Conservation (phyloP, 2,888 invertebrate genomes). For the Adineta ricciae region DNA sequence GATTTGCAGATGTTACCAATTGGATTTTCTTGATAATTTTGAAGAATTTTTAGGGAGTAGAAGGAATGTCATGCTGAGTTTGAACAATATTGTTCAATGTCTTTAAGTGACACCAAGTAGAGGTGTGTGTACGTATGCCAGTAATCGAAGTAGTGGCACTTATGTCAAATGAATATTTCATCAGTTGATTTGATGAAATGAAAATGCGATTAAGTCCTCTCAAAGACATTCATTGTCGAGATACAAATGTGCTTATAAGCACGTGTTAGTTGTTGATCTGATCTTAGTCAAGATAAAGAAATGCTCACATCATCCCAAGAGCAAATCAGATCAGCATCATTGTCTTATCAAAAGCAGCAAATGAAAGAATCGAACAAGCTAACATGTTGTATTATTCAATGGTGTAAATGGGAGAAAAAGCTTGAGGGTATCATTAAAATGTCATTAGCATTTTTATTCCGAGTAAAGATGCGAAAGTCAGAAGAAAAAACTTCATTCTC, state of each 20-base stretch:
- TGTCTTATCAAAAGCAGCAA: background rate
- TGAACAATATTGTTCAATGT: background rate
- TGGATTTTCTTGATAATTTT: background rate
- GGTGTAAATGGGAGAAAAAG: constrained; percentile 13
- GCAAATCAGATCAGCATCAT: constrained; percentile 3
- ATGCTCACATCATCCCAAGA: background rate
- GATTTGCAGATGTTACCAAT: background rate
- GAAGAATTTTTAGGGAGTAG: background rate
- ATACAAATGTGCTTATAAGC: background rate
- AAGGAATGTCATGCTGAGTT: background rate
- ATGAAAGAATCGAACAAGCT: background rate
- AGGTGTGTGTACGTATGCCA: background rate
- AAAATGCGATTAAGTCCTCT: background rate
- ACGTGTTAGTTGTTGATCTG: background rate
- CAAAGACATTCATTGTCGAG: background rate
- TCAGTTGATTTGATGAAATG: constrained; percentile 3
- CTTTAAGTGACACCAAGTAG: background rate
- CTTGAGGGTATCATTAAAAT: constrained; percentile 21
- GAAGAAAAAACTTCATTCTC: background rate
- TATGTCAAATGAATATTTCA: constrained; percentile 9
- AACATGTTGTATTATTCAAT: background rate
- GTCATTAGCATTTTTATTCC: constrained; percentile 1
- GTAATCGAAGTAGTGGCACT: background rate
- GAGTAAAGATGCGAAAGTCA: background rate
- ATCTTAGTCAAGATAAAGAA: background rate